These are phyloP conservation scores for Sternotherus odoratus DNA, from an alignment of 2,797 vertebrate species.

Conservation along the genomic window DNA sequence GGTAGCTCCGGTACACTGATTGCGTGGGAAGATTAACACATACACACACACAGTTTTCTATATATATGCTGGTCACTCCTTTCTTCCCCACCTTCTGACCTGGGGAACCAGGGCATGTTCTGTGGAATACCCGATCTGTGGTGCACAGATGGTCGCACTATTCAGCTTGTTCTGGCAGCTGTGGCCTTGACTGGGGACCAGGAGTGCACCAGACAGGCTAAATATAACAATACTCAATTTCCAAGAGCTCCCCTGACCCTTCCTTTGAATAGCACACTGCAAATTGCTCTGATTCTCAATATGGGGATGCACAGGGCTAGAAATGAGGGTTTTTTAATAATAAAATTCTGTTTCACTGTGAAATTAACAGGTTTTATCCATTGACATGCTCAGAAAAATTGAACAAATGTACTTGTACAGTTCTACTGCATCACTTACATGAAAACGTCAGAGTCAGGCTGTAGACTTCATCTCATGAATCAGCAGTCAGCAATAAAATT, in stretches of 20 bases:
- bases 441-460: not conserved
- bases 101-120: not conserved
- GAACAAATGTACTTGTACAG: fast-evolving
- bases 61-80: not conserved
- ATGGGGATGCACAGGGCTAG: not conserved
- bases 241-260: not conserved
- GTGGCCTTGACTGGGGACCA: not conserved
- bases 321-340: not conserved
- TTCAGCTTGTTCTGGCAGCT: not conserved
- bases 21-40: not conserved
- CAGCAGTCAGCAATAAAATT: not conserved
- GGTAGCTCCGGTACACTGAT: not conserved
- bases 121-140: too few relatives aligned
- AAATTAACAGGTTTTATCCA: not conserved
- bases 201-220: fast-evolving
- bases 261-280: not conserved
- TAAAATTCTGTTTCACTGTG: not conserved
- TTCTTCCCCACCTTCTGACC: not conserved
- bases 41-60: not conserved
- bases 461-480: too few relatives aligned
- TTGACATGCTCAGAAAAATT: fast-evolving
- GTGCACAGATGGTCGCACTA: too few relatives aligned
- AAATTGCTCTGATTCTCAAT: fast-evolving
- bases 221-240: fast-evolving
- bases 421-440: not conserved